Evolutionary conservation across 1,140 invertebrate genomes (phyloP).

Genomic region (Pararge aegeria): DNA sequence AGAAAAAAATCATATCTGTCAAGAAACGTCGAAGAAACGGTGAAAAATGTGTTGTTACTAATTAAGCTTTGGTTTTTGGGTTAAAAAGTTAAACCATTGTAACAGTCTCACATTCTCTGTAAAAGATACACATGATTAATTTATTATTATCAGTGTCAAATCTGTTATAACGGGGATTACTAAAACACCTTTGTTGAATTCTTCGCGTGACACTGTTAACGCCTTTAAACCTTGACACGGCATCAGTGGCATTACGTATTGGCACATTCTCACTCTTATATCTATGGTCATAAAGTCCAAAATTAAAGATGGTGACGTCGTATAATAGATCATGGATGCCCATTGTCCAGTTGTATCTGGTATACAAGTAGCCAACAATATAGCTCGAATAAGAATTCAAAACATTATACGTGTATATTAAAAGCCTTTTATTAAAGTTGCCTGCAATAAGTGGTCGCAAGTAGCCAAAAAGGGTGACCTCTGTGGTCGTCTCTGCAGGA

Average conservation of each 20-base stretch:
- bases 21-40: too few species aligned
- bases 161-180: background rate
- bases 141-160: background rate
- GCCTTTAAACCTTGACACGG: constrained; percentile 19
- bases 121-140: background rate
- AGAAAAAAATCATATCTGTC: too few species aligned
- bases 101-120: background rate
- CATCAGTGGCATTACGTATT: background rate
- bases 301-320: background rate
- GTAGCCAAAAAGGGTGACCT: too few species aligned
- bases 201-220: constrained; percentile 19
- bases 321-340: constrained; percentile 13
- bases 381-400: background rate
- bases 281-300: background rate
- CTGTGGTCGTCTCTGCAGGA: too few species aligned
- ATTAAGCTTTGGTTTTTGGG: too few species aligned
- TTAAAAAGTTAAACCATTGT: too few species aligned
- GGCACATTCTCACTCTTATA: constrained; percentile 6
- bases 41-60: too few species aligned
- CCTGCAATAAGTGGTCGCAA: too few species aligned
- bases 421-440: background rate
- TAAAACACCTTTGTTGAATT: constrained; percentile 12
- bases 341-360: constrained; percentile 16
- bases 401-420: background rate
- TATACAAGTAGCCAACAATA: constrained; percentile 15